phyloP scores from a whole-genome alignment of 2,797 vertebrate genomes.

The Gallirallus australis region DNA sequence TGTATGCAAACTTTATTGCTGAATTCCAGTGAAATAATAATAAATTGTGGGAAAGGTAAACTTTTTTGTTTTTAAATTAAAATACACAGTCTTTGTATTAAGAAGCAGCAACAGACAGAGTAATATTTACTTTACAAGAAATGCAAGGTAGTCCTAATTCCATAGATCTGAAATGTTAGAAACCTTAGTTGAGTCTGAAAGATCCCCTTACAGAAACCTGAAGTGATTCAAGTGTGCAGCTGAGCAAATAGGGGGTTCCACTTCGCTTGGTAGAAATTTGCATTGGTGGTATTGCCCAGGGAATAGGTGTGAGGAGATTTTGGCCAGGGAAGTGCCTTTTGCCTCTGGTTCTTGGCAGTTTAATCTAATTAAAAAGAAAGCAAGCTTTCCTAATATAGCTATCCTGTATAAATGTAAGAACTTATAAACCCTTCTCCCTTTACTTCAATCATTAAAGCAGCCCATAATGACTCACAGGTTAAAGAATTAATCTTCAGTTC shows the following conservation, averaged over 20 bases:
- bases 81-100: not conserved
- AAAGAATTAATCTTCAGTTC: slow-evolving; percentile 23
- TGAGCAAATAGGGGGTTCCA: not conserved
- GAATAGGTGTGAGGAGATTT: not conserved
- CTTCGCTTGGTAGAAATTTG: not conserved
- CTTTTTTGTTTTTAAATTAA: not conserved
- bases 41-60: not conserved
- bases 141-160: not conserved
- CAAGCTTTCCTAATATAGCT: not conserved
- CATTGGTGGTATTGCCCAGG: not conserved
- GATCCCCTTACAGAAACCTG: not conserved
- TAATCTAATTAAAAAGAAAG: slow-evolving; percentile 1
- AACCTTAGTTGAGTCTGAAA: not conserved
- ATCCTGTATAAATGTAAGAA: not conserved
- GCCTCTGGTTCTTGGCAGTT: not conserved
- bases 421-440: not conserved
- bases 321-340: not conserved
- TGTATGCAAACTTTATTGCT: not conserved
- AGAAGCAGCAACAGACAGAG: not conserved
- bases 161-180: not conserved
- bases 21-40: slow-evolving; percentile 7
- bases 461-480: not conserved
- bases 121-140: not conserved
- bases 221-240: not conserved
- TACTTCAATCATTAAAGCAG: not conserved